A percentile compares a stretch with the other conserved stretches of the same genome.
These are phyloP conservation scores for Philereme transversata DNA, from an alignment of 2,888 invertebrate species.

Conservation along the genomic window DNA sequence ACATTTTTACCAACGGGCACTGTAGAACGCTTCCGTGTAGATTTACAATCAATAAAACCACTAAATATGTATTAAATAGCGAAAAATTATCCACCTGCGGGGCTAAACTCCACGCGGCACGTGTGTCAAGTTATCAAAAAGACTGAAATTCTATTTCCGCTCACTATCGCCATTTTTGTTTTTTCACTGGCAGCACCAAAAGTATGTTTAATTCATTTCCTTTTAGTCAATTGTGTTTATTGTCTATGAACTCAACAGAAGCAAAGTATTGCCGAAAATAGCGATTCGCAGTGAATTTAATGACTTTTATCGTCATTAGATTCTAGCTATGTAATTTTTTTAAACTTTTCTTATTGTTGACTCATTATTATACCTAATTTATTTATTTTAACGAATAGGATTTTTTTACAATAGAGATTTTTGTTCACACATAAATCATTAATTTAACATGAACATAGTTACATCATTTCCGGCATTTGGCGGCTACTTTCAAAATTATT, in stretches of 20 bases:
- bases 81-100: slow-evolving; percentile 74
- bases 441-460: not conserved
- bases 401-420: no score
- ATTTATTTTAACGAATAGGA: no score
- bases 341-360: no score
- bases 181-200: slow-evolving; percentile 54
- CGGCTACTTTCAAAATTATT: slow-evolving; percentile 43
- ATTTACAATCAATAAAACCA: slow-evolving; percentile 48
- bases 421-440: no score
- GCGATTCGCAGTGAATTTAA: no score
- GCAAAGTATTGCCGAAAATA: no score
- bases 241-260: not conserved
- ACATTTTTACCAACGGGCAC: slow-evolving; percentile 54
- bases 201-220: slow-evolving; percentile 4
- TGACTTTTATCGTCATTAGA: no score
- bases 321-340: no score
- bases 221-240: not conserved
- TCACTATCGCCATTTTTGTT: slow-evolving; percentile 64
- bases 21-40: slow-evolving; percentile 43
- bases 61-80: slow-evolving; percentile 52
- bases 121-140: slow-evolving; percentile 82
- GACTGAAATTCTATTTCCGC: slow-evolving; percentile 70
- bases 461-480: slow-evolving; percentile 25
- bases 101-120: slow-evolving; percentile 83
- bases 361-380: no score